A percentile compares a stretch with the other conserved stretches of the same genome.
These are phyloP conservation scores for Muntiacus muntjak DNA, from an alignment of 2,113 vertebrate genomes.

Conservation along the genomic window DNA sequence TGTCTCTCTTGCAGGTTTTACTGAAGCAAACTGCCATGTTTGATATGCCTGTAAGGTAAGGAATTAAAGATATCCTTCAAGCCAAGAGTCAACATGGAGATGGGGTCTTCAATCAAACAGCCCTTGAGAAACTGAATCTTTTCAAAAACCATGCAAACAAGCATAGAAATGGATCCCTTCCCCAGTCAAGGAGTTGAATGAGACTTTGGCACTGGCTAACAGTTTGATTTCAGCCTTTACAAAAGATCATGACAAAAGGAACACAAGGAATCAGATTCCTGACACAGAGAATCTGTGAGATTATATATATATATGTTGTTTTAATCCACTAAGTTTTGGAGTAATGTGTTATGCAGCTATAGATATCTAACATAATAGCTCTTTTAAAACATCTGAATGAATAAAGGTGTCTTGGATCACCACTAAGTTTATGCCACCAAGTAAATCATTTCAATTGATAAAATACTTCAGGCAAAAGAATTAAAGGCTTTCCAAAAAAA, in stretches of 20 bases:
- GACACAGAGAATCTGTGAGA: not conserved
- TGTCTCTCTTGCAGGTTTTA: not conserved
- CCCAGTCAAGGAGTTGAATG: not conserved
- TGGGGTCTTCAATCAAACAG: not conserved
- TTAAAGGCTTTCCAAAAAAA: not conserved
- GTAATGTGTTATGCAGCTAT: not conserved
- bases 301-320: not conserved
- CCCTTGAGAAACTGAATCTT: not conserved
- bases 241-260: not conserved
- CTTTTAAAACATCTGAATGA: not conserved
- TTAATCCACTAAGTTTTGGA: not conserved
- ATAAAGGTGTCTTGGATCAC: not conserved
- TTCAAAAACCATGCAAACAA: not conserved
- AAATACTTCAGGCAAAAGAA: not conserved
- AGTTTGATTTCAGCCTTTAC: not conserved
- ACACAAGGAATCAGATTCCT: not conserved
- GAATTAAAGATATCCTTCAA: not conserved
- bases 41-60: not conserved
- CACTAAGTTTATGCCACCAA: not conserved
- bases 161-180: not conserved
- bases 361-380: not conserved
- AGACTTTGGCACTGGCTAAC: not conserved
- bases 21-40: not conserved
- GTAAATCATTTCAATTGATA: not conserved
- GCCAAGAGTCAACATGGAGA: not conserved